Evolutionary conservation across 2,888 invertebrate genomes (phyloP).

Genomic region (Yponomeuta cagnagella): DNA sequence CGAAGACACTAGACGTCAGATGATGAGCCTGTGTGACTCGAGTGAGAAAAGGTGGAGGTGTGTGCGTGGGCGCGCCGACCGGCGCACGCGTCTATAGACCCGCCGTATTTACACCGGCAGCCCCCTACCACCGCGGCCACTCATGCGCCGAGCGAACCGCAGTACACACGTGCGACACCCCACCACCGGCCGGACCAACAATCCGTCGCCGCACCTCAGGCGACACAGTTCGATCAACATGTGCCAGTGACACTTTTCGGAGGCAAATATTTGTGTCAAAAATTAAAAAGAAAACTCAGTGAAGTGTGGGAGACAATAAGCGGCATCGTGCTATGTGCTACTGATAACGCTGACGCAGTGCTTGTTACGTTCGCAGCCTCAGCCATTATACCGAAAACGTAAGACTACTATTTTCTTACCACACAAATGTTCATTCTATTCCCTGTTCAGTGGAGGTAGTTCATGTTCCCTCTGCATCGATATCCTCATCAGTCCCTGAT

Average conservation of each 20-base stretch:
- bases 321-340: conserved; percentile 62
- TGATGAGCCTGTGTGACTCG: conserved; percentile 24
- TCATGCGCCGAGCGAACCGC: conserved; percentile 69
- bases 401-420: conserved; percentile 33
- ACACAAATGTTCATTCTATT: conserved; percentile 15
- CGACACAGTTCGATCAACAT: conserved; percentile 48
- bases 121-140: conserved; percentile 72
- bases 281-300: conserved; percentile 36
- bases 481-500: no score
- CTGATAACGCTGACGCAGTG: conserved; percentile 45
- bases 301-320: conserved; percentile 35
- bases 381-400: conserved; percentile 64
- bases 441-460: conserved; percentile 29
- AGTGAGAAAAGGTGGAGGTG: conserved; percentile 30
- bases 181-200: conserved; percentile 28
- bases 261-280: conserved; percentile 3
- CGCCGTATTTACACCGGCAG: conserved; percentile 69
- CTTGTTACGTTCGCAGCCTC: conserved; percentile 65
- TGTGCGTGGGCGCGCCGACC: conserved; percentile 52
- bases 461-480: not conserved
- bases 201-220: conserved; percentile 29
- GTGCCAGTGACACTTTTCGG: conserved; percentile 49
- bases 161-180: conserved; percentile 66
- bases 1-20: conserved; percentile 22
- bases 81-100: conserved; percentile 31